These are phyloP conservation scores for Sarcoramphus papa DNA, from an alignment of 2,797 vertebrate species.

Conservation along the genomic window DNA sequence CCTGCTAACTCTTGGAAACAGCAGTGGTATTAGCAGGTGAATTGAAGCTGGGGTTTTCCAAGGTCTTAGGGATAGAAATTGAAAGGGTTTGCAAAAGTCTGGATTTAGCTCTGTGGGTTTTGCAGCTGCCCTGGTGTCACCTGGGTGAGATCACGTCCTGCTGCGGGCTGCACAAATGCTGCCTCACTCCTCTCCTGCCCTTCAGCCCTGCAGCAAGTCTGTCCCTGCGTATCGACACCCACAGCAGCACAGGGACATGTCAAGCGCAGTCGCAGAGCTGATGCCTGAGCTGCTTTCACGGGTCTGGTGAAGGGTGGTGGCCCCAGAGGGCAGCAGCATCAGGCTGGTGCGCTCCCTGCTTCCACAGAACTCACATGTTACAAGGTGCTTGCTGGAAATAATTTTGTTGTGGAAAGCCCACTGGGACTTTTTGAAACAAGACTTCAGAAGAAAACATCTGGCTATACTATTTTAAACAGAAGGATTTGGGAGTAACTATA, in stretches of 20 bases:
- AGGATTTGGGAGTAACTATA: not conserved
- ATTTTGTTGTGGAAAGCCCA: not conserved
- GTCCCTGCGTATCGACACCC: rapidly evolving
- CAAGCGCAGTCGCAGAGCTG: not conserved
- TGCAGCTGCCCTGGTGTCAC: not conserved
- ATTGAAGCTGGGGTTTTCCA: not conserved
- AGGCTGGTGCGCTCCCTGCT: rapidly evolving
- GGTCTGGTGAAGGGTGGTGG: not conserved
- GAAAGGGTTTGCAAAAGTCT: not conserved
- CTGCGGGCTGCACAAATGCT: not conserved
- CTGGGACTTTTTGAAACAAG: not conserved
- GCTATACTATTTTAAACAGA: not conserved
- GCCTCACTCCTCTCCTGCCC: too few relatives aligned
- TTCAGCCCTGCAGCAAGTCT: not conserved
- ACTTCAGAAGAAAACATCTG: not conserved
- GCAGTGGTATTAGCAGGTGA: not conserved
- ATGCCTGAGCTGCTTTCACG: not conserved
- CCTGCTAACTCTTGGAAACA: not conserved
- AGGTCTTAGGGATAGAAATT: not conserved
- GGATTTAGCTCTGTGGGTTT: not conserved
- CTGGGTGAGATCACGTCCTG: not conserved
- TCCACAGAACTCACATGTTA: rapidly evolving
- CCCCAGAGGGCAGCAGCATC: not conserved
- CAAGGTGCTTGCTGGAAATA: not conserved
- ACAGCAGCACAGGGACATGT: not conserved